Conservation (phyloP, 2,888 invertebrate species). For the Eulithis prunata region DNA sequence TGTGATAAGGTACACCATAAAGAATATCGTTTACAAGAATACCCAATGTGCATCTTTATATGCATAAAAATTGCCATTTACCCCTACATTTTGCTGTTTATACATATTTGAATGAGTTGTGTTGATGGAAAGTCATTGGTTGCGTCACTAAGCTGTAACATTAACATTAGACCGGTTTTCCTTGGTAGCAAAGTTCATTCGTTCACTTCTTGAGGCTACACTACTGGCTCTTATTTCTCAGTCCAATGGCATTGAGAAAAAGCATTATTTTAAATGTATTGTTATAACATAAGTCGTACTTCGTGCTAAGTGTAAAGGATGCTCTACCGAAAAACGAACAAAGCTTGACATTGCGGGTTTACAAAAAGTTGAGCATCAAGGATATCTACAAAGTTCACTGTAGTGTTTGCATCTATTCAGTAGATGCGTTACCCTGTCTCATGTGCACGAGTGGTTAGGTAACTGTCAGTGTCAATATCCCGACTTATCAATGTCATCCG, state of each 20-base stretch:
- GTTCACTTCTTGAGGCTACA: slow-evolving; percentile 28
- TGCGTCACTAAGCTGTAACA: slow-evolving; percentile 20
- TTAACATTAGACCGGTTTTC: slow-evolving; percentile 51
- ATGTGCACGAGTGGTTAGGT: no score
- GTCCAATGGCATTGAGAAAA: not conserved
- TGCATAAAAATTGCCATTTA: no score
- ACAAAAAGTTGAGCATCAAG: not conserved
- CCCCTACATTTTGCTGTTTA: not conserved
- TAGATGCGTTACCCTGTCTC: no score
- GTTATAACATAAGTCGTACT: not conserved
- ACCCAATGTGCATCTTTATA: not conserved
- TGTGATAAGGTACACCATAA: no score
- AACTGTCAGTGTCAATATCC: no score
- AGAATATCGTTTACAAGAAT: not conserved
- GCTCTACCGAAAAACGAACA: not conserved
- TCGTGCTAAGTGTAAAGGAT: not conserved
- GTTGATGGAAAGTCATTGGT: slow-evolving; percentile 10
- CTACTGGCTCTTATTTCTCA: not conserved
- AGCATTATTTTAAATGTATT: not conserved
- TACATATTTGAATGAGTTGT: slow-evolving; percentile 5
- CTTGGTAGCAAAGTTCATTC: slow-evolving; percentile 60
- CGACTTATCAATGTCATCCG: no score
- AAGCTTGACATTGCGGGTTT: not conserved
- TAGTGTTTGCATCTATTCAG: no score
- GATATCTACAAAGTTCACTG: no score